phyloP scores from a whole-genome alignment of 2,113 vertebrate genomes.

The Andinoacara biseriatus region DNA sequence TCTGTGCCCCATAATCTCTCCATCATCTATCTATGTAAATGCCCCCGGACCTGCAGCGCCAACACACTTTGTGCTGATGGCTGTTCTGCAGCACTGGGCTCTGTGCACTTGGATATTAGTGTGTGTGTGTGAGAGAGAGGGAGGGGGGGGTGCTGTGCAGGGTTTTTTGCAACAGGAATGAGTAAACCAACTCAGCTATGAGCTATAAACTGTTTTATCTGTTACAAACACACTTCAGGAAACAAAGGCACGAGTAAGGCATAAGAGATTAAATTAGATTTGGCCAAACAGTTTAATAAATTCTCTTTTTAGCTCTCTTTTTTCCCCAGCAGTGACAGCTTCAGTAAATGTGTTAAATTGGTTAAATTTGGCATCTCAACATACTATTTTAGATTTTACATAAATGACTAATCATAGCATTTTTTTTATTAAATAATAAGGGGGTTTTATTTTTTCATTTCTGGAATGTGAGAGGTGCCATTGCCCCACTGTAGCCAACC shows the following conservation, averaged over 20 bases:
- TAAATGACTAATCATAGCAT: conserved; percentile 45
- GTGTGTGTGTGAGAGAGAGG: neutral
- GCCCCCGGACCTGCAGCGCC: conserved; percentile 71
- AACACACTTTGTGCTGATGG: conserved; percentile 78
- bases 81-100: conserved; percentile 66
- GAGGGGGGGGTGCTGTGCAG: neutral
- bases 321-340: conserved; percentile 4
- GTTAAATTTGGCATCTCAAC: conserved; percentile 42
- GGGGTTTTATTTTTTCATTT: no score
- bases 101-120: conserved; percentile 35
- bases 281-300: conserved; percentile 24
- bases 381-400: conserved; percentile 28
- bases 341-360: conserved; percentile 34
- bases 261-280: conserved; percentile 39
- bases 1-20: conserved; percentile 78
- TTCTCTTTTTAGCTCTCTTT: conserved; percentile 25
- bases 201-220: conserved; percentile 14
- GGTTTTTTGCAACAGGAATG: conserved; percentile 38
- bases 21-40: conserved; percentile 83
- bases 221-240: neutral
- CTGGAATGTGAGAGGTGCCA: neutral
- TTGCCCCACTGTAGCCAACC: neutral
- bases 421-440: conserved; percentile 1
- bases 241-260: conserved; percentile 10
- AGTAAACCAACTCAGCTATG: conserved; percentile 35